Conservation (phyloP, 1,140 invertebrate species). For the Fragariocoptes setiger region DNA sequence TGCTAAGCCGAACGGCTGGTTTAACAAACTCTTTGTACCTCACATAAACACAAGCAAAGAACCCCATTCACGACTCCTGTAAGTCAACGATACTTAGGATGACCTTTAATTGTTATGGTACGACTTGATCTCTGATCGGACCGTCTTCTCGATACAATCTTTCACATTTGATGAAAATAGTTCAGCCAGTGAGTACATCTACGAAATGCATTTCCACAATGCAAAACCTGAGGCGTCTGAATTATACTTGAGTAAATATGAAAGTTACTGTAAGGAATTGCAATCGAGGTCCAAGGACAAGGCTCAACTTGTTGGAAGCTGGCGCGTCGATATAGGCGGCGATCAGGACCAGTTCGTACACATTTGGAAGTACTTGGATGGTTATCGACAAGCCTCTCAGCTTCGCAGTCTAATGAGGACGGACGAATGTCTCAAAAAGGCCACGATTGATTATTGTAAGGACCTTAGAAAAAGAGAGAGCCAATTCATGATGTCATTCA, state of each 20-base stretch:
- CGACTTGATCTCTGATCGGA: slow-evolving; percentile 32
- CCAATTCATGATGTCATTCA: slow-evolving; percentile 57
- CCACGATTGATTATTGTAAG: slow-evolving; percentile 45
- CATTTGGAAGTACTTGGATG: slow-evolving; percentile 68
- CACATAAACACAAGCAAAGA: slow-evolving; percentile 77
- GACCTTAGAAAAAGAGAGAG: slow-evolving; percentile 55
- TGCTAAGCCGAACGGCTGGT: no score
- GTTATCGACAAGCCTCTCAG: slow-evolving; percentile 51
- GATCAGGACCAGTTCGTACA: slow-evolving; percentile 86
- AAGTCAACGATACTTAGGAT: slow-evolving; percentile 52
- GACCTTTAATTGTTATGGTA: slow-evolving; percentile 57
- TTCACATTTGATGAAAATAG: background rate
- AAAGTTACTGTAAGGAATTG: slow-evolving; percentile 8
- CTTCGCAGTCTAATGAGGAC: slow-evolving; percentile 12
- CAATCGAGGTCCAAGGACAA: background rate
- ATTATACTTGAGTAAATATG: slow-evolving; percentile 13
- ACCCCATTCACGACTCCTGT: slow-evolving; percentile 69
- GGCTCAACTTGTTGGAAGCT: slow-evolving; percentile 22
- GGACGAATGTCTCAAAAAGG: slow-evolving; percentile 30
- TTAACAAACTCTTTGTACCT: slow-evolving; percentile 46
- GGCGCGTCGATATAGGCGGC: slow-evolving; percentile 56
- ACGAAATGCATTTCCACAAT: slow-evolving; percentile 37
- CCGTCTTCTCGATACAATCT: slow-evolving; percentile 2
- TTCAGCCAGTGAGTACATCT: slow-evolving; percentile 25
- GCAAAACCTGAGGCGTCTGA: slow-evolving; percentile 5